Base-by-base conservation (phyloP, 2,113 vertebrate genomes). In the Hystrix cristata region DNA sequence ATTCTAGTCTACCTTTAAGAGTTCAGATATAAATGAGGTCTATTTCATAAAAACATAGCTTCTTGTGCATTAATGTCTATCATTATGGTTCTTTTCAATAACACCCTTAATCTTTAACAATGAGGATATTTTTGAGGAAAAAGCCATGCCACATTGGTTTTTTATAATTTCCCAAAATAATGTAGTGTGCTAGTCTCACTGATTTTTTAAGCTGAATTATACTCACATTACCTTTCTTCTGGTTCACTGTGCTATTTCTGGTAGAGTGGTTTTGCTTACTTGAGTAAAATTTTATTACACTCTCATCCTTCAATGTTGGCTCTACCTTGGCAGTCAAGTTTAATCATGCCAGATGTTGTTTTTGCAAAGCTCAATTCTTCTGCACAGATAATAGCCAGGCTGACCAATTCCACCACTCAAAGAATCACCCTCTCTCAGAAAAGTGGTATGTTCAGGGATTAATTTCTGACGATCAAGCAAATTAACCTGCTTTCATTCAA, bases 211-310 rank as follows among this genome's bases (percentile, higher is more conserved):
- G 95, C 51, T 90, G 78, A 96, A 98, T 96, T 95, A 95, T 84
- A 95, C 84, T 90, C 89, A 94, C 67, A 88, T 79, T 95, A 82
- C 25, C 71, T 92, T 93, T 92, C 69, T 92, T 96, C 83, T 92
- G 57, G 90, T 82, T 94, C 67, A 71, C 62, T 95, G 96, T 96
- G 85, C 87, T 96, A 89, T 97, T 97, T 96, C 80, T 90, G 65
- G 90, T 92, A 90, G 71, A 96, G 48, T 95, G 65, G 87, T 74
- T 98, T 90, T 97, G 94, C 92, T 95, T 88, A 95, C 76, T 94
- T 92, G 92, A 96, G 72, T 96, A 96, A 97, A 95, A 97, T 98
- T 95, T 95, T 97, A 95, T 97, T 97, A 80, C 27, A 90, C 57
- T 92, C 92, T 95, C 97, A 91, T 81, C 83, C 87, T 96, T 97